phyloP scores from a whole-genome alignment of 2,888 invertebrate species.

The Drosophila fungiperda region DNA sequence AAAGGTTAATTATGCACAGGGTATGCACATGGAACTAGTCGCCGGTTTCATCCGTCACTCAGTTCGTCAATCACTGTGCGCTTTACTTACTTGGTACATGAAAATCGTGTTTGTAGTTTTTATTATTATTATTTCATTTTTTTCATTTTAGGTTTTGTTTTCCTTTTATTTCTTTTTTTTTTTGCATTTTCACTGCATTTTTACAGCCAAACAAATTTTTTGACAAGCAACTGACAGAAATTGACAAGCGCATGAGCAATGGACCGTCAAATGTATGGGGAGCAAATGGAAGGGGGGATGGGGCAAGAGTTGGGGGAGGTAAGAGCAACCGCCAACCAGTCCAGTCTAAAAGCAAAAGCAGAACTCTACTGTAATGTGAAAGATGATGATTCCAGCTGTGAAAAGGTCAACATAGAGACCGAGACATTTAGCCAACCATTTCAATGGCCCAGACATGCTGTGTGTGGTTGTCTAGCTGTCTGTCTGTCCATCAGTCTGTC shows the following conservation, averaged over 20 bases:
- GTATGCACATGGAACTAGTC: constrained; percentile 18
- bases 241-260: constrained; percentile 79
- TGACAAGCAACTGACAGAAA: constrained; percentile 82
- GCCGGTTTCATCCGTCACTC: constrained; percentile 39
- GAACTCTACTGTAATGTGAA: constrained; percentile 65
- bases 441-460: constrained; percentile 40
- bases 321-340: constrained; percentile 26
- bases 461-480: constrained; percentile 35
- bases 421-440: constrained; percentile 59
- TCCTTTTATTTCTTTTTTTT: constrained; percentile 21
- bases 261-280: constrained; percentile 60
- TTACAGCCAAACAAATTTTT: constrained; percentile 78
- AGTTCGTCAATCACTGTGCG: constrained; percentile 72
- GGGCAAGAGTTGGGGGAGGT: background rate
- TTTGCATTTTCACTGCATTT: constrained; percentile 72
- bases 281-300: constrained; percentile 19
- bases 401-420: constrained; percentile 73
- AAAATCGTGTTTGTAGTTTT: constrained; percentile 78
- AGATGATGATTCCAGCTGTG: constrained; percentile 74
- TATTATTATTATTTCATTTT: constrained; percentile 22
- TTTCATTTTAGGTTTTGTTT: constrained; percentile 9
- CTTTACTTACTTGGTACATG: constrained; percentile 60
- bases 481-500: constrained; percentile 7
- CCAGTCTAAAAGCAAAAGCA: constrained; percentile 41
- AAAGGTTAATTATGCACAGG: constrained; percentile 76